Percentiles rank a stretch among this genome's conserved stretches.
Conservation (phyloP, 2,888 invertebrate species). For the Drosophila austrosaltans region DNA sequence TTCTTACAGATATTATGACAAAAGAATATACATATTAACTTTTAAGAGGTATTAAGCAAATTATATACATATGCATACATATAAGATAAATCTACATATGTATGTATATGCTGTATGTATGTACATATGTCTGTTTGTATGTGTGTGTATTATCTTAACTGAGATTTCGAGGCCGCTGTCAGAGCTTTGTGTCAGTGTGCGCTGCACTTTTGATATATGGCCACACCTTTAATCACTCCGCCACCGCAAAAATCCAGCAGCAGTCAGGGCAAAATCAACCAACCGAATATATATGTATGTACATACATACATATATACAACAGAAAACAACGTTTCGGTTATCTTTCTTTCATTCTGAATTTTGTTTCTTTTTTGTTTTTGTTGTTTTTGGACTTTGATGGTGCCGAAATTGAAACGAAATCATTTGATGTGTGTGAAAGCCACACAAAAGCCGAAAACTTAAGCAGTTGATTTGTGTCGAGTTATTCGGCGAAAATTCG, state of each 20-base stretch:
- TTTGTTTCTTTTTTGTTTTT: not conserved
- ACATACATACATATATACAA: not conserved
- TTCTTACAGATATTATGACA: not conserved
- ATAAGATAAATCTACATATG: not conserved
- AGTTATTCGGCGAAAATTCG: conserved; percentile 67
- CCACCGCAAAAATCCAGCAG: conserved; percentile 65
- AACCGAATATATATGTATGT: conserved; percentile 10
- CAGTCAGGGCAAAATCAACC: conserved; percentile 7
- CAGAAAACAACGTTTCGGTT: conserved; percentile 26
- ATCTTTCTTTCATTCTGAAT: not conserved
- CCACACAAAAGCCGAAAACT: conserved; percentile 35
- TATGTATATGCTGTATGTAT: not conserved
- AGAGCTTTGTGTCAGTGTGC: conserved; percentile 54
- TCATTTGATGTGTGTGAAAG: conserved; percentile 52
- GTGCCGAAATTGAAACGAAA: conserved; percentile 71
- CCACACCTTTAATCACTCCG: conserved; percentile 79
- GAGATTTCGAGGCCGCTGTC: conserved; percentile 40
- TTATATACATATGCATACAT: not conserved
- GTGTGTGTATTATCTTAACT: conserved; percentile 20
- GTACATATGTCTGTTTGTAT: not conserved
- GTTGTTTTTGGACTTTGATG: conserved; percentile 58
- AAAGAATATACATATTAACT: not conserved
- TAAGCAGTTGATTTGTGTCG: conserved; percentile 77
- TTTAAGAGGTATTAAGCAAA: not conserved
- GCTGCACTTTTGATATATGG: conserved; percentile 75